Conservation (phyloP, 2,113 vertebrate species). For the Chinchilla lanigera region DNA sequence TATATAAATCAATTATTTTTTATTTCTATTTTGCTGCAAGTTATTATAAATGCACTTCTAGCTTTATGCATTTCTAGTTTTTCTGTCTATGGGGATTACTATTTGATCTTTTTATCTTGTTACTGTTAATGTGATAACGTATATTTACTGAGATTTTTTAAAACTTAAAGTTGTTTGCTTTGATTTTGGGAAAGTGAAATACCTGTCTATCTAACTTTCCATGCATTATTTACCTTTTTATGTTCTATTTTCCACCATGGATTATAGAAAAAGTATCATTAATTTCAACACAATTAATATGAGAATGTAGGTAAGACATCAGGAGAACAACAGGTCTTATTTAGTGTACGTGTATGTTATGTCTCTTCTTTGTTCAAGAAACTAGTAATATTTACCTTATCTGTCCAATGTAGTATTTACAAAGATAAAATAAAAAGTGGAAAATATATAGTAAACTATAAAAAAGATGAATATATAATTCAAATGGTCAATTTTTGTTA, state of each 20-base stretch:
- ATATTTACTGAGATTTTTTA: conserved; percentile 16
- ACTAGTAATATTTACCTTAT: background rate
- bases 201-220: background rate
- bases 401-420: background rate
- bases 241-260: background rate
- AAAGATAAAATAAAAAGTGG: conserved; percentile 31
- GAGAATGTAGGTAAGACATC: background rate
- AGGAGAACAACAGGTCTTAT: background rate
- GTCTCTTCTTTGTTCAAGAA: background rate
- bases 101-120: conserved; percentile 27
- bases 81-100: background rate
- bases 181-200: background rate
- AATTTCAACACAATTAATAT: background rate
- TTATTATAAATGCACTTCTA: background rate
- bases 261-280: background rate
- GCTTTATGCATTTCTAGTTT: background rate
- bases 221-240: conserved; percentile 24
- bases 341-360: background rate
- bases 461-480: background rate
- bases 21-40: background rate
- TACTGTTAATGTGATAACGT: conserved; percentile 3
- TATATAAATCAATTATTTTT: background rate
- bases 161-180: conserved; percentile 26
- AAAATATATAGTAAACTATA: background rate
- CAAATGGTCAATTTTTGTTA: background rate